These are phyloP conservation scores for Brachypodius melanocephalos DNA, from an alignment of 2,113 vertebrate species.

Conservation along the genomic window DNA sequence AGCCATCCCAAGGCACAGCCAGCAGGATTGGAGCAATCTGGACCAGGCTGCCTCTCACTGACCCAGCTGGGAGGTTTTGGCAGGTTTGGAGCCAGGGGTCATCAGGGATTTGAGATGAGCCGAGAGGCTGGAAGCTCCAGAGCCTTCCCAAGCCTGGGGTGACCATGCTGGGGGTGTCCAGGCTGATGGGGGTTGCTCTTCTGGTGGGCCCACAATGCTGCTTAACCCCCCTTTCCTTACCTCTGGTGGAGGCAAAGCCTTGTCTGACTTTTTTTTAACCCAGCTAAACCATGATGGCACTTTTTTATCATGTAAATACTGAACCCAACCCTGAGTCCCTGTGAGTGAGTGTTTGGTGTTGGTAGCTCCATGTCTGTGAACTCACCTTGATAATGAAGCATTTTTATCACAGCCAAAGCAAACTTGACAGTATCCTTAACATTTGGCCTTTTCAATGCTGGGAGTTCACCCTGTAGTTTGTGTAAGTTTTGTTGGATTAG, in stretches of 20 bases:
- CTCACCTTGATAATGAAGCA: neutral
- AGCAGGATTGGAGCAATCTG: fast-evolving
- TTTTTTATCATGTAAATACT: neutral
- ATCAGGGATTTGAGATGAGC: neutral
- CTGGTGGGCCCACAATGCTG: neutral
- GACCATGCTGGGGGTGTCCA: neutral
- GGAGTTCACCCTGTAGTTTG: neutral
- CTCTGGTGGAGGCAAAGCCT: neutral
- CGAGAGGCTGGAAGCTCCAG: neutral
- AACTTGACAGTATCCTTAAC: neutral
- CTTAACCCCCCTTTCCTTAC: neutral
- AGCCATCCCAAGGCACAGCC: neutral
- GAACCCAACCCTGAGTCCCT: neutral
- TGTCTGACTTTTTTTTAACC: neutral
- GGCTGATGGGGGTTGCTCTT: fast-evolving
- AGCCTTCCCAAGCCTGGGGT: neutral
- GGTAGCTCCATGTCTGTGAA: neutral
- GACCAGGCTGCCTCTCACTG: neutral
- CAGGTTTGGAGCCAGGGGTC: neutral
- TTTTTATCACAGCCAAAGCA: neutral
- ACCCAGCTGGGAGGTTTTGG: neutral
- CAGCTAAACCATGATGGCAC: fast-evolving
- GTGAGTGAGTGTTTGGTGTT: neutral
- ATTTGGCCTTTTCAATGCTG: neutral
- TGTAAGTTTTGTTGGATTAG: neutral